Conservation (phyloP, 2,113 vertebrate genomes). For the Nyctibius bracteatus region DNA sequence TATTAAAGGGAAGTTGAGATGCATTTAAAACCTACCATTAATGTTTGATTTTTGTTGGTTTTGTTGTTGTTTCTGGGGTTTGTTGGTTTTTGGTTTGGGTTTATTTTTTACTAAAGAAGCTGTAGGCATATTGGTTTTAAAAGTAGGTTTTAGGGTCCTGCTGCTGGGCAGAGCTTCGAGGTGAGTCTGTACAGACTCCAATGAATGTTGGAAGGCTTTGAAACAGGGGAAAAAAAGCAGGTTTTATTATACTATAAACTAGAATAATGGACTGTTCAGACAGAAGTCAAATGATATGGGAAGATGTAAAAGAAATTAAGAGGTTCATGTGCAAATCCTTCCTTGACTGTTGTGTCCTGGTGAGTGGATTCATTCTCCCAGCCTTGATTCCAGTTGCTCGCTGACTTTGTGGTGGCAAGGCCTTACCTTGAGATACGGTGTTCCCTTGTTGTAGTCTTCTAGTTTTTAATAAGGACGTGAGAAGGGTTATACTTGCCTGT, state of each 20-base stretch:
- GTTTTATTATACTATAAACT: background rate
- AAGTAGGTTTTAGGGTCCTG: background rate
- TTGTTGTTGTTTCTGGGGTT: background rate
- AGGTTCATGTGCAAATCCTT: background rate
- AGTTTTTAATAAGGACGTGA: background rate
- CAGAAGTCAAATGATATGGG: background rate
- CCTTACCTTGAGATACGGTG: background rate
- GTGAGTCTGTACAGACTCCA: background rate
- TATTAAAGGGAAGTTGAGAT: background rate
- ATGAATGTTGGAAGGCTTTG: background rate
- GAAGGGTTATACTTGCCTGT: background rate
- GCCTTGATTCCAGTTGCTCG: background rate
- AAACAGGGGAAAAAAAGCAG: accelerated
- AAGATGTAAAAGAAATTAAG: background rate
- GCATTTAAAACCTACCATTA: background rate
- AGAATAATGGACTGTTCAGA: background rate
- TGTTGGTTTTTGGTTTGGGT: background rate
- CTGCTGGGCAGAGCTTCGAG: background rate
- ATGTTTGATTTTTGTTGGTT: background rate
- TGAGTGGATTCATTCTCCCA: background rate
- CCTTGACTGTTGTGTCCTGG: background rate
- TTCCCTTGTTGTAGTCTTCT: background rate
- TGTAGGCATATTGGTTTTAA: background rate
- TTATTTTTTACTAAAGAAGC: background rate
- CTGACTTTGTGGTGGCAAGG: background rate